Conservation (phyloP, 2,113 vertebrate species). For the Strix aluco region DNA sequence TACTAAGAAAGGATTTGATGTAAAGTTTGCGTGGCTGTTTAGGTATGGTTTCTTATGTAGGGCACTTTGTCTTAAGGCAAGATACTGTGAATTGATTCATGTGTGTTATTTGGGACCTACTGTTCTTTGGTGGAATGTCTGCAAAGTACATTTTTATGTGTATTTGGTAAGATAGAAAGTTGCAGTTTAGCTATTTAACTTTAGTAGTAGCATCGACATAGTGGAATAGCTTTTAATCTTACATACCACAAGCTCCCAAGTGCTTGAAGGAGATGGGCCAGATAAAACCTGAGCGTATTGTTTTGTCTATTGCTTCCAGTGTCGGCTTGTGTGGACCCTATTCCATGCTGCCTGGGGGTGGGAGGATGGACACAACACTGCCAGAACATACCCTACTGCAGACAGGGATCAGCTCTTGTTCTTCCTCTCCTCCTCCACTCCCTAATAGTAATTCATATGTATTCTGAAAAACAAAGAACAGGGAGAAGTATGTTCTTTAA, state of each 20-base stretch:
- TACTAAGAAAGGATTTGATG: background rate
- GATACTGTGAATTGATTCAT: slow-evolving; percentile 51
- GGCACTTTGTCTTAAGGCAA: slow-evolving; percentile 36
- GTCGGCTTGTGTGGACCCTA: background rate
- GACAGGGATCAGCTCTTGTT: background rate
- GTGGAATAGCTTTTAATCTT: background rate
- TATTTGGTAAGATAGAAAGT: slow-evolving; percentile 25
- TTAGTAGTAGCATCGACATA: background rate
- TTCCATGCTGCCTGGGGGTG: background rate
- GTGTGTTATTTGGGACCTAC: background rate
- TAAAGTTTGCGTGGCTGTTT: slow-evolving; percentile 1
- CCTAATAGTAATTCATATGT: background rate
- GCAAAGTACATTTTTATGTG: slow-evolving; percentile 1
- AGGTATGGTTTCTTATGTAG: slow-evolving; percentile 28
- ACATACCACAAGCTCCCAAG: background rate
- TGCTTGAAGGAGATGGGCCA: background rate
- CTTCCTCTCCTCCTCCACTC: background rate
- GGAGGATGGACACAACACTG: background rate
- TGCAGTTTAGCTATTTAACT: slow-evolving; percentile 25
- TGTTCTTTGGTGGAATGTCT: slow-evolving; percentile 25
- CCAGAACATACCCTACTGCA: background rate
- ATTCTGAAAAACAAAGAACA: background rate
- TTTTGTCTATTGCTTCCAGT: background rate
- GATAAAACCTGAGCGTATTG: background rate
- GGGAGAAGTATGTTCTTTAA: background rate